Evolutionary conservation across 2,888 invertebrate genomes (phyloP).

Genomic region (Hymenopus coronatus): DNA sequence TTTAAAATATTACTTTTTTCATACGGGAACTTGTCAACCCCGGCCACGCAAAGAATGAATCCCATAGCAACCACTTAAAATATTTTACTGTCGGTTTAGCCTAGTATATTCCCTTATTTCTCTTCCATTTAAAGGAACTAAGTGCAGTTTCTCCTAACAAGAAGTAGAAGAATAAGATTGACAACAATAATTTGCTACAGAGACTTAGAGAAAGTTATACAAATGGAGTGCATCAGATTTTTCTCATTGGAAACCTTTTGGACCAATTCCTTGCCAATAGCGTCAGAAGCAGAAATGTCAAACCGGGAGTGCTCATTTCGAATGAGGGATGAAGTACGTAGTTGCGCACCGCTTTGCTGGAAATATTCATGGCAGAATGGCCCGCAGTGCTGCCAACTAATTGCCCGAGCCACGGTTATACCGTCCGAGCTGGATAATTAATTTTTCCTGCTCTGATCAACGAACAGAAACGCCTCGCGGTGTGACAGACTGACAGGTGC

Average conservation of each 20-base stretch:
- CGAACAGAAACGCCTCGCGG: not conserved
- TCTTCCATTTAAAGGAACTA: too few relatives aligned
- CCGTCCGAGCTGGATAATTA: not conserved
- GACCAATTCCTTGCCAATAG: not conserved
- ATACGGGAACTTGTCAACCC: too few relatives aligned
- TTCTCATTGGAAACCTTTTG: not conserved
- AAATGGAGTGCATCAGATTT: too few relatives aligned
- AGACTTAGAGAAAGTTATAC: too few relatives aligned
- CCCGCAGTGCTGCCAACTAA: not conserved
- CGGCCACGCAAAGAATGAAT: too few relatives aligned
- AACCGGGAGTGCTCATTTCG: not conserved
- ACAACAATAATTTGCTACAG: too few relatives aligned
- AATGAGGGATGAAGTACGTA: not conserved
- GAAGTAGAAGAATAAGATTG: too few relatives aligned
- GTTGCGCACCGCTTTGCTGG: not conserved
- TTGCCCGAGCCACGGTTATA: not conserved
- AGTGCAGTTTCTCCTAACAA: too few relatives aligned
- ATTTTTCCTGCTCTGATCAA: not conserved
- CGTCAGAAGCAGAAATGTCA: not conserved
- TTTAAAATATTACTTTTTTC: too few relatives aligned
- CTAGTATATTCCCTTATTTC: too few relatives aligned
- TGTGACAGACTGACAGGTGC: not conserved
- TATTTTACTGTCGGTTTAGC: too few relatives aligned
- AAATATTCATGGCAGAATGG: not conserved
- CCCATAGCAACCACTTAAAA: too few relatives aligned